Base-by-base conservation (phyloP, 2,888 invertebrate genomes). In the Aricia artaxerxes region DNA sequence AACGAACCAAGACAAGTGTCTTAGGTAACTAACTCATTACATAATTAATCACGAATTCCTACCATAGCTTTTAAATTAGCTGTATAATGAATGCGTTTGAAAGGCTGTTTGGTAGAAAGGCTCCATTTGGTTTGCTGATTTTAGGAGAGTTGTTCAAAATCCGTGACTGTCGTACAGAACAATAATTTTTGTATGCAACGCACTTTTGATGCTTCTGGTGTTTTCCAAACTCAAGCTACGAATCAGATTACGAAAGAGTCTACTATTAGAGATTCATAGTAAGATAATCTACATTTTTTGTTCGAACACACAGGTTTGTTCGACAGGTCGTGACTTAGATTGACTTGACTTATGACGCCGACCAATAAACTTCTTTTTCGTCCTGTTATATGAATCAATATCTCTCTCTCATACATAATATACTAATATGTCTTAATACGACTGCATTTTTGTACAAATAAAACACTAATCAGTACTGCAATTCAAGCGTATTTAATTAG, bases 21-120 rank as follows among this genome's bases (percentile, higher is more conserved):
- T 60, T n/a, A 61, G 9, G 0, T 64, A 24, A 64, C 69, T 38
- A 35, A 38, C 13, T 69, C 13, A 35, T 69, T 69, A 69, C 35
- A 69, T 69, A 35, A 69, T 69, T 38, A 69, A 69, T 38, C 31
- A 69, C 5, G 13, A 69, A 69, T 69, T 69, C 69, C 69, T 69
- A 2, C 4, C 69, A 38, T 69, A 69, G 5, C 4, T 69, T 13
- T 69, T 35, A 69, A 31, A 35, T 31, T 13, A 35, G 11, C 4
- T 5, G 13, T 6, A 4, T 69, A 69, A 69, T 69, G 5, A 5
- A 69, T 38, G 35, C 35, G 6, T 38, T 1, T 35, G 69, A 5
- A 38, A 38, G 35, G 16, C 69, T 0, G 31, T 11, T 11, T 13
- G 5, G 69, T 69, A 38, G 69, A 69, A 69, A 69, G 69, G 35